Evolutionary conservation across 2,797 vertebrate genomes (phyloP), one percentile per base, ranked within the genome.

Genomic region (Cynopterus sphinx): DNA sequence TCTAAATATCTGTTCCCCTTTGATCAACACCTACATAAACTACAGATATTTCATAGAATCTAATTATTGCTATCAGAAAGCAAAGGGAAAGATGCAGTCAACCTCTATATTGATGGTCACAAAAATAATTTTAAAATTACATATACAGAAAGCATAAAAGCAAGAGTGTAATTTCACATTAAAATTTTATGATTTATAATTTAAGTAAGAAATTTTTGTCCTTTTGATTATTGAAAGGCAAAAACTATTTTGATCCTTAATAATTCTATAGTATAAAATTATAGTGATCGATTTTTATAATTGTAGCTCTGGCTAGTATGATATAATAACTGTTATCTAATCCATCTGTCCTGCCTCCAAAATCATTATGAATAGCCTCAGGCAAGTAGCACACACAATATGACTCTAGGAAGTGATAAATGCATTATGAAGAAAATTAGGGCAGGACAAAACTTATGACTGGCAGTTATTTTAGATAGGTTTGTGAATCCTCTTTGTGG

Each of bases 361-460:
- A 51, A 39, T 77, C 65, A 61, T 82, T 59, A 57, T 24, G 82
- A 94, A 81, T 71, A 85, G 41, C 2, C 21, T 81, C 5, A 85
- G 46, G 63, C 7, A 87, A 88, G 70, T 24, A 73, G 22, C 6
- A 43, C 28, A 11, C 0, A 49, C 4, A 7, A 55, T 81, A 33
- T n/a, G 68, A 68, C 67, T 16, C 15, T 49, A 85, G 26, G 3
- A 95, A 82, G 15, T 63, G 21, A 57, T 63, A 84, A 74, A 17
- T 49, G 19, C 41, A 59, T 95, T 87, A 41, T 22, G 31, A 68
- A 83, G 73, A 94, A 73, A 94, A 88, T 49, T 24, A 91, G 33
- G 7, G 8, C 46, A 95, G 9, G 6, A 16, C 11, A 59, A 91
- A 36, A 81, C 46, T 46, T 43, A 65, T 4, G 28, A 75, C 24